Evolutionary conservation across 2,797 vertebrate genomes (phyloP).

Genomic region (Pygocentrus nattereri): DNA sequence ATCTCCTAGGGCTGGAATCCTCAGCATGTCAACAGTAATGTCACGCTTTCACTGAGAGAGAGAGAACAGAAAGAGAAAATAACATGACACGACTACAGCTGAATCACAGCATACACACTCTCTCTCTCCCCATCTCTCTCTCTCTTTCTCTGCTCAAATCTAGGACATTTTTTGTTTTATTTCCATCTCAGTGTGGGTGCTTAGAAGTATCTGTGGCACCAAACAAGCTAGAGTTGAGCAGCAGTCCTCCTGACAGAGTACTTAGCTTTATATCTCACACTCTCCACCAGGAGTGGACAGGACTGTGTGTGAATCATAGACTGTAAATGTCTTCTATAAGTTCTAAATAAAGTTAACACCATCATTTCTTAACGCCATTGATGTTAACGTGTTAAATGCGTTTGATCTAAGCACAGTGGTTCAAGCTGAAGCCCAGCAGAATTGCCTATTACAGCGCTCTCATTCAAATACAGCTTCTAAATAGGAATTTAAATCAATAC

Average conservation of each 20-base stretch:
- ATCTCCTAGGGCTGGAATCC: slow-evolving; percentile 35
- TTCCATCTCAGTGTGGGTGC: slow-evolving; percentile 39
- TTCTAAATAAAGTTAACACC: too few species aligned
- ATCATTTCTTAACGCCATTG: too few species aligned
- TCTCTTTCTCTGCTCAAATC: slow-evolving; percentile 47
- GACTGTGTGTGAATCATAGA: background rate
- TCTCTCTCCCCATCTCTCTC: too few species aligned
- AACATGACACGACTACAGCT: slow-evolving; percentile 31
- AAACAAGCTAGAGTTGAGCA: slow-evolving; percentile 31
- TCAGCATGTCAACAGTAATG: slow-evolving; percentile 25
- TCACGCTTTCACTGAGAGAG: slow-evolving; percentile 27
- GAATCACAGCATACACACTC: slow-evolving; percentile 29
- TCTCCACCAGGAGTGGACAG: background rate
- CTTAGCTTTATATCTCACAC: background rate
- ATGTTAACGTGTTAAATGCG: too few species aligned
- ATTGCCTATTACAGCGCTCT: too few species aligned
- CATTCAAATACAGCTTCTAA: too few species aligned
- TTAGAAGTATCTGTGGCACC: slow-evolving; percentile 38
- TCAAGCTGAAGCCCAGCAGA: too few species aligned
- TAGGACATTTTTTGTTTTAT: slow-evolving; percentile 59
- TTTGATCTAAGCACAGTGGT: too few species aligned
- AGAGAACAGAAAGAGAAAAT: slow-evolving; percentile 18
- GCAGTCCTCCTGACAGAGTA: background rate
- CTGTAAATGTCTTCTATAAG: too few species aligned
- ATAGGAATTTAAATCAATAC: too few species aligned